These are phyloP conservation scores for Lissonota sp. DNA, from an alignment of 2,888 invertebrate species.

Conservation along the genomic window DNA sequence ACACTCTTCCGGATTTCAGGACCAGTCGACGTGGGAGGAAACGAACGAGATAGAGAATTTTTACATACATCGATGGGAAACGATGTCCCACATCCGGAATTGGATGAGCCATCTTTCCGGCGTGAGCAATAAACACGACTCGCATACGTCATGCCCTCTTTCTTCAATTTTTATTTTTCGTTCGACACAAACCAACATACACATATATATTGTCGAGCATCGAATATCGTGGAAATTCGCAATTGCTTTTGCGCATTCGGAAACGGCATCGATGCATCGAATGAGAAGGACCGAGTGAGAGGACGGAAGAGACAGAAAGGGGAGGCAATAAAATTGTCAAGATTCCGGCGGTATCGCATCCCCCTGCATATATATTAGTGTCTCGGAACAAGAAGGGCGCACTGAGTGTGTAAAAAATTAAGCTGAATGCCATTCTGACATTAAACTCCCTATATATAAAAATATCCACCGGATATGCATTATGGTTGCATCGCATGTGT, in stretches of 20 bases:
- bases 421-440: too few relatives aligned
- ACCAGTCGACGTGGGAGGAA: neutral
- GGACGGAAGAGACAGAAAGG: constrained; percentile 13
- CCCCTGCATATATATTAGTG: constrained; percentile 7
- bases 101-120: constrained; percentile 49
- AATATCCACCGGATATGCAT: constrained; percentile 7
- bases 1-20: too few relatives aligned
- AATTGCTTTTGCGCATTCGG: constrained; percentile 55
- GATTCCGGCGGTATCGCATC: constrained; percentile 60
- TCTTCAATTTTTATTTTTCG: constrained; percentile 34
- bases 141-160: constrained; percentile 2
- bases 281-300: constrained; percentile 9
- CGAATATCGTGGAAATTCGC: constrained; percentile 56
- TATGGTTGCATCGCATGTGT: constrained; percentile 18
- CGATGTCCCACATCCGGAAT: constrained; percentile 31
- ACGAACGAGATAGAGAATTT: constrained; percentile 9
- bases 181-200: constrained; percentile 9
- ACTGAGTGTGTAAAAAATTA: too few relatives aligned
- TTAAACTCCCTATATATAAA: too few relatives aligned
- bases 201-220: constrained; percentile 38
- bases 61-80: constrained; percentile 33
- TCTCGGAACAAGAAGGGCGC: too few relatives aligned
- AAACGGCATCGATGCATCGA: constrained; percentile 55
- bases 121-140: constrained; percentile 4
- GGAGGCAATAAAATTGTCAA: constrained; percentile 60